These are phyloP conservation scores for Podotricha telesiphe DNA, from an alignment of 2,888 invertebrate genomes.

Conservation along the genomic window DNA sequence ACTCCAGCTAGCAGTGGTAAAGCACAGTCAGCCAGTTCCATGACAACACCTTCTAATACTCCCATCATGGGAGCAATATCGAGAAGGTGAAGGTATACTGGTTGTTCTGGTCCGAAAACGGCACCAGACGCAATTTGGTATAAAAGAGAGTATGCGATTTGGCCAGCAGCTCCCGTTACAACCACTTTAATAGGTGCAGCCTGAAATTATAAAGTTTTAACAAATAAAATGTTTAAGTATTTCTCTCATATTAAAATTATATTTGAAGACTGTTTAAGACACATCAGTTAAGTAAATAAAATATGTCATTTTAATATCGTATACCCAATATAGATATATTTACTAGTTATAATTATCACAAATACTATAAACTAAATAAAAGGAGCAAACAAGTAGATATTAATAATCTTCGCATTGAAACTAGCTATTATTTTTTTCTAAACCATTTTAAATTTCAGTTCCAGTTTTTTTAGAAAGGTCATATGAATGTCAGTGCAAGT, in stretches of 20 bases:
- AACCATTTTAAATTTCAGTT: constrained; percentile 22
- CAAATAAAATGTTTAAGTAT: not conserved
- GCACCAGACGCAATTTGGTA: constrained; percentile 97
- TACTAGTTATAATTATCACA: not conserved
- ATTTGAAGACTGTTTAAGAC: not conserved
- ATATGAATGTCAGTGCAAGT: constrained; percentile 69
- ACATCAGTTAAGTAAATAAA: not conserved
- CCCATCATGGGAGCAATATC: constrained; percentile 98
- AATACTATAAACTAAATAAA: not conserved
- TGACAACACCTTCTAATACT: constrained; percentile 98
- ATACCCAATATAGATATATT: not conserved
- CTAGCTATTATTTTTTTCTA: constrained; percentile 20
- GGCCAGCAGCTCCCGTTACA: constrained; percentile 99
- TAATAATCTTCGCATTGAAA: constrained; percentile 36
- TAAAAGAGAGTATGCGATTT: constrained; percentile 98
- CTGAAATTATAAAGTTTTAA: constrained; percentile 71
- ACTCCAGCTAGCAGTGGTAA: constrained; percentile 93
- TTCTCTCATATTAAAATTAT: not conserved
- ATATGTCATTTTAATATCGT: not conserved
- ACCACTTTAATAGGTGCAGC: constrained; percentile 94
- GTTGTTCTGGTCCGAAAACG: constrained; percentile 95
- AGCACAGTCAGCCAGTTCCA: constrained; percentile 98
- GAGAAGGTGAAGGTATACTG: constrained; percentile 93
- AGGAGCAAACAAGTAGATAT: constrained; percentile 17
- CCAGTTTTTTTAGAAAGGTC: constrained; percentile 59